Evolutionary conservation across 2,113 vertebrate genomes (phyloP).

Genomic region (Hylia prasina): DNA sequence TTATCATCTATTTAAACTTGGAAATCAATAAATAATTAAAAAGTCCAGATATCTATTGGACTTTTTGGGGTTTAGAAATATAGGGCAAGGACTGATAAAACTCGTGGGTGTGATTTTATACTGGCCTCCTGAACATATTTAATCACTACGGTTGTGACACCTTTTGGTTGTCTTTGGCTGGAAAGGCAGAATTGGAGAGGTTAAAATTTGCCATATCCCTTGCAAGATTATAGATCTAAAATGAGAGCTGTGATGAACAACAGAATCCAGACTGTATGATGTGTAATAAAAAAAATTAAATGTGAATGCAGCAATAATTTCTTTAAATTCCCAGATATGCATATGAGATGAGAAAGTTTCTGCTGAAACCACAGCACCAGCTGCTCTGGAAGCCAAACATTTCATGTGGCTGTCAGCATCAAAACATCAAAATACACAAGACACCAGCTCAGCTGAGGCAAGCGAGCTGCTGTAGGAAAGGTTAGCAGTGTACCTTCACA

Average conservation of each 20-base stretch:
- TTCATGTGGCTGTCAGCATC: background rate
- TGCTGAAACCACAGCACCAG: background rate
- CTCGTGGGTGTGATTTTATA: background rate
- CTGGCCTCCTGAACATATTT: background rate
- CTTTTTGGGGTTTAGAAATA: background rate
- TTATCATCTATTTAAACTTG: background rate
- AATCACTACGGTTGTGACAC: background rate
- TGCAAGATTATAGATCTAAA: background rate
- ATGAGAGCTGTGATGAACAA: background rate
- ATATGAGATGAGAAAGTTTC: background rate
- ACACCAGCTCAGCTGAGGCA: background rate
- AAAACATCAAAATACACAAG: background rate
- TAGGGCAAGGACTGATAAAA: background rate
- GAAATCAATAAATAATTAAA: background rate
- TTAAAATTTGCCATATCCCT: background rate
- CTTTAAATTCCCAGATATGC: background rate
- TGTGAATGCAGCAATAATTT: background rate
- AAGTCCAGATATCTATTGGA: background rate
- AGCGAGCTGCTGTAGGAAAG: background rate
- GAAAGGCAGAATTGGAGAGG: background rate
- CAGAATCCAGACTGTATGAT: background rate
- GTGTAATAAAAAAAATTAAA: background rate
- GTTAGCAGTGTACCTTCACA: conserved; percentile 72
- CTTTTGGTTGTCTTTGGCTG: background rate
- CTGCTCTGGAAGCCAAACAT: background rate